Conservation (phyloP, 2,113 vertebrate species). For the Microcebus jonahi region DNA sequence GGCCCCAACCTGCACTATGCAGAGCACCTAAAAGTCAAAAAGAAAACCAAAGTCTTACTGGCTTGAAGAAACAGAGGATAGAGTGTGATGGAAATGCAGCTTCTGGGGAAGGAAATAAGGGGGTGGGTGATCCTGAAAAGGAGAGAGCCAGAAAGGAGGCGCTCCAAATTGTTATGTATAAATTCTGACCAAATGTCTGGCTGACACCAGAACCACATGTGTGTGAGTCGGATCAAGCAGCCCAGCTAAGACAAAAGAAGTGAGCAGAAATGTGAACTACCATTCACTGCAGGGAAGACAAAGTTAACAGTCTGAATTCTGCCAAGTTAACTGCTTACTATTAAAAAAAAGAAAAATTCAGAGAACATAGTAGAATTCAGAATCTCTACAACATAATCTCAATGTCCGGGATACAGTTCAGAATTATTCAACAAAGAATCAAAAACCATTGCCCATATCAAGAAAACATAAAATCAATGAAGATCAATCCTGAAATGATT, state of each 20-base stretch:
- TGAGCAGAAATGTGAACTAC: background rate
- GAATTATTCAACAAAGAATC: background rate
- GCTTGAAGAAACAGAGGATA: background rate
- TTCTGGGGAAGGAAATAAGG: background rate
- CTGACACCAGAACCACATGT: background rate
- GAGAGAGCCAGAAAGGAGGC: background rate
- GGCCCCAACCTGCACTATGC: background rate
- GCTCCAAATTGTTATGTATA: background rate
- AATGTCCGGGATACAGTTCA: background rate
- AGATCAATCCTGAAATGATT: background rate
- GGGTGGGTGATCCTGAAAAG: background rate
- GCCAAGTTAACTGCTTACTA: background rate
- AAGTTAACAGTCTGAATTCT: background rate
- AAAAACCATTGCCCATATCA: background rate
- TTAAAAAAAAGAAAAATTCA: background rate
- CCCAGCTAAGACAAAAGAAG: background rate
- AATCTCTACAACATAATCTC: background rate
- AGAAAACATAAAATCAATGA: conserved; percentile 28
- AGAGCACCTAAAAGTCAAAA: background rate
- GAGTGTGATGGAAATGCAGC: background rate
- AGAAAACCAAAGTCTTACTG: background rate
- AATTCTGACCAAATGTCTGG: background rate
- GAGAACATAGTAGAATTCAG: background rate
- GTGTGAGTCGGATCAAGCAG: background rate
- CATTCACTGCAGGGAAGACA: background rate